Conservation (phyloP, 2,888 invertebrate genomes). For the Stomorhina lunata region DNA sequence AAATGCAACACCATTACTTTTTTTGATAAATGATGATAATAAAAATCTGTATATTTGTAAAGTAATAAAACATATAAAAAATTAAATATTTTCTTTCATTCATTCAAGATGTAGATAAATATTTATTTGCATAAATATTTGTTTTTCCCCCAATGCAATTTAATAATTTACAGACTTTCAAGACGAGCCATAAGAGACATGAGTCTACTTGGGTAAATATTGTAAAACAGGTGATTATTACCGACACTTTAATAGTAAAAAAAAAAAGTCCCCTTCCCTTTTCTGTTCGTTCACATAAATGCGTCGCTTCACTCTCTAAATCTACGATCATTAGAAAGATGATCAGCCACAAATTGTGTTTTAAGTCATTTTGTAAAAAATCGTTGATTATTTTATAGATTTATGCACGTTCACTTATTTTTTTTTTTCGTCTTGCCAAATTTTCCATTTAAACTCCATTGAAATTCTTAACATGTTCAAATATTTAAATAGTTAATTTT, state of each 20-base stretch:
- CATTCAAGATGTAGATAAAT: background rate
- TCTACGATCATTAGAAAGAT: conserved; percentile 49
- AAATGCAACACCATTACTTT: conserved; percentile 48
- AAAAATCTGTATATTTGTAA: conserved; percentile 17
- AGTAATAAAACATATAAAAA: background rate
- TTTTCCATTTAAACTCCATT: conserved; percentile 52
- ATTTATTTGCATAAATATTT: background rate
- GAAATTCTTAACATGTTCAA: conserved; percentile 53
- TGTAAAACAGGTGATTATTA: conserved; percentile 59
- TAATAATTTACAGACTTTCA: conserved; percentile 27
- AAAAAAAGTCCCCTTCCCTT: background rate
- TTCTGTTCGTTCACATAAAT: too few relatives aligned
- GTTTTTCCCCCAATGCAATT: conserved; percentile 34
- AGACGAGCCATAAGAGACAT: background rate
- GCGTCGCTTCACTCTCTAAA: background rate
- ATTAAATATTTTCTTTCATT: background rate
- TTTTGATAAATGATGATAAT: conserved; percentile 57
- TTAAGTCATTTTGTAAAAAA: background rate
- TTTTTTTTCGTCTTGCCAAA: conserved; percentile 2
- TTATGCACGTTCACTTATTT: conserved; percentile 24
- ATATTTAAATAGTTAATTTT: conserved; percentile 20
- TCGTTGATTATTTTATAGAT: conserved; percentile 30
- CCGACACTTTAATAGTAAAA: conserved; percentile 32
- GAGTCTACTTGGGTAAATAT: conserved; percentile 4
- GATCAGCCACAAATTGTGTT: conserved; percentile 9